A percentile compares a stretch with the other conserved stretches of the same genome.
Evolutionary conservation across 1,140 invertebrate genomes (phyloP).

Genomic region (Andrena cerasifolii): DNA sequence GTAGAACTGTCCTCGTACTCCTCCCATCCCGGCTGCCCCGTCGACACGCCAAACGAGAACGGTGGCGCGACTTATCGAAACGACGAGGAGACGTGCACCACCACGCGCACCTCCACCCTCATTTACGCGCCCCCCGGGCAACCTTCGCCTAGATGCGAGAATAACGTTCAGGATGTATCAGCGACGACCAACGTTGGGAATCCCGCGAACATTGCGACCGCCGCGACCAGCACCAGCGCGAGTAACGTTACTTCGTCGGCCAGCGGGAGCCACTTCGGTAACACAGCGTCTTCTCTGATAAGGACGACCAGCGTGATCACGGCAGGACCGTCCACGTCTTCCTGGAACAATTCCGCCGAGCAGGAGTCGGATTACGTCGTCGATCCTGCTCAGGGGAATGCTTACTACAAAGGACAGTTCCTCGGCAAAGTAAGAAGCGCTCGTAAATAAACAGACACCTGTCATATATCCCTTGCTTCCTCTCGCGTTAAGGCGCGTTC

Average conservation of each 20-base stretch:
- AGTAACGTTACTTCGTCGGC: constrained; percentile 50
- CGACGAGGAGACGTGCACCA: constrained; percentile 32
- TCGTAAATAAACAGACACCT: constrained; percentile 3
- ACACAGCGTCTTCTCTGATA: constrained; percentile 36
- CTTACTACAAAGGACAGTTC: constrained; percentile 83
- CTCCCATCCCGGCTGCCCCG: constrained; percentile 53
- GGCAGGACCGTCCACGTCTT: constrained; percentile 59
- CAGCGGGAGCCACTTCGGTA: constrained; percentile 45
- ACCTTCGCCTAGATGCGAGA: constrained; percentile 54
- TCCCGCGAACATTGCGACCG: neutral
- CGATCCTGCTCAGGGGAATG: constrained; percentile 81
- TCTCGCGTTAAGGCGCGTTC: no score
- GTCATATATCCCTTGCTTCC: neutral
- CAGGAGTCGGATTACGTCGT: constrained; percentile 82
- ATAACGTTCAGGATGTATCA: constrained; percentile 38
- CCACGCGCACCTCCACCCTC: constrained; percentile 55
- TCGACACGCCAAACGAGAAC: constrained; percentile 35
- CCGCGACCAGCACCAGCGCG: constrained; percentile 18
- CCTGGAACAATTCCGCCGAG: constrained; percentile 71
- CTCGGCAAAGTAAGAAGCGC: constrained; percentile 82
- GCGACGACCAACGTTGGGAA: constrained; percentile 25
- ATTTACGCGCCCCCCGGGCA: constrained; percentile 47
- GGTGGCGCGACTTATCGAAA: constrained; percentile 18
- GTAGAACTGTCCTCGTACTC: constrained; percentile 57
- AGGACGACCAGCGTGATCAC: constrained; percentile 45